Percentiles rank a stretch among this genome's conserved stretches.
These are phyloP conservation scores for Parazoanthus atlanticus DNA, from an alignment of 92 coral and sea anemone species.

Conservation along the genomic window DNA sequence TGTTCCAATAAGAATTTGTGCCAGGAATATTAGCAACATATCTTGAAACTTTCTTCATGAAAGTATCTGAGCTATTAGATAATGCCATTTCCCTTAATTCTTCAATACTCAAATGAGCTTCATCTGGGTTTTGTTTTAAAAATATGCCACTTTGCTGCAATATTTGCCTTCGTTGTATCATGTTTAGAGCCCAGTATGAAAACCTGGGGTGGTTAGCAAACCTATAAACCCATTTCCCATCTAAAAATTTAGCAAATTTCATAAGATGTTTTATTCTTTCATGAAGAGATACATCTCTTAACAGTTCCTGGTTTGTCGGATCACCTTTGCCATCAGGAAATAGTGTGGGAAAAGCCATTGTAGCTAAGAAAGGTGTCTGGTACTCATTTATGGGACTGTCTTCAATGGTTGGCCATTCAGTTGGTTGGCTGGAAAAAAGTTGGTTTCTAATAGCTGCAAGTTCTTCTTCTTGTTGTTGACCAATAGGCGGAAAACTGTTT, in stretches of 20 bases:
- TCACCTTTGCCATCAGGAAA: slow-evolving; percentile 42
- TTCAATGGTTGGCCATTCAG: slow-evolving; percentile 51
- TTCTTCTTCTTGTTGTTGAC: slow-evolving; percentile 54
- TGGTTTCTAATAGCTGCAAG: slow-evolving; percentile 46
- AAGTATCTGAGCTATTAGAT: slow-evolving; percentile 41
- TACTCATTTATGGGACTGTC: slow-evolving; percentile 62
- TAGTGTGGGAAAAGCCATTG: neutral
- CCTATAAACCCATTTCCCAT: slow-evolving; percentile 61
- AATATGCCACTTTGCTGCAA: slow-evolving; percentile 54
- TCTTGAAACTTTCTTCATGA: slow-evolving; percentile 41
- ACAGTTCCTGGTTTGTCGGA: slow-evolving; percentile 30
- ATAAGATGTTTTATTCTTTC: slow-evolving; percentile 42
- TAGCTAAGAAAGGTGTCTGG: neutral
- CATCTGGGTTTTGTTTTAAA: slow-evolving; percentile 44
- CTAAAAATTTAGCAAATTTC: slow-evolving; percentile 39
- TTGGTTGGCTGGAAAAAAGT: slow-evolving; percentile 22
- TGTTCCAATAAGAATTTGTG: neutral
- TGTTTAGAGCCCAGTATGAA: slow-evolving; percentile 33
- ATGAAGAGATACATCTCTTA: slow-evolving; percentile 50
- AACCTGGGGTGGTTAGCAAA: slow-evolving; percentile 61
- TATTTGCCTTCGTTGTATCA: slow-evolving; percentile 58
- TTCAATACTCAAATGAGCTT: slow-evolving; percentile 45
- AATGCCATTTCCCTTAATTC: slow-evolving; percentile 54
- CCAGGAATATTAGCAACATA: too few relatives aligned
- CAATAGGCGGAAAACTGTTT: slow-evolving; percentile 51